These are phyloP conservation scores for Euplagia quadripunctaria DNA, from an alignment of 2,888 invertebrate genomes.

Conservation along the genomic window DNA sequence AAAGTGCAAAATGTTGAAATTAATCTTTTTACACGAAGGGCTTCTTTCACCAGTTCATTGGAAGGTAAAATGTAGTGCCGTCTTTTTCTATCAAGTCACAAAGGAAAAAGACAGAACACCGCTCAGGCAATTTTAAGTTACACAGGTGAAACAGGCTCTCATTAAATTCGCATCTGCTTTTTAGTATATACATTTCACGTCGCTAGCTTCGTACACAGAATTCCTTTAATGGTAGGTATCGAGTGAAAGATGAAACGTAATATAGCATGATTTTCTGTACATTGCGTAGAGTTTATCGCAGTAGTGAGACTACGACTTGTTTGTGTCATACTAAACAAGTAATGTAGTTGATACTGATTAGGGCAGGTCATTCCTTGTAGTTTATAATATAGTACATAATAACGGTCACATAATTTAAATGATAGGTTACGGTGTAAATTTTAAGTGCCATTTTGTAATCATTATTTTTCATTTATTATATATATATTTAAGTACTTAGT, in stretches of 20 bases:
- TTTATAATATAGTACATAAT: slow-evolving; percentile 46
- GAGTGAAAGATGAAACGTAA: slow-evolving; percentile 19
- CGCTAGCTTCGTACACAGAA: slow-evolving; percentile 12
- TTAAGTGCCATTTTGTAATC: slow-evolving; percentile 76
- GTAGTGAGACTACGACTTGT: slow-evolving; percentile 74
- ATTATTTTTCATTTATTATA: slow-evolving; percentile 54
- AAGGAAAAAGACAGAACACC: slow-evolving; percentile 12
- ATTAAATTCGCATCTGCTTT: slow-evolving; percentile 16
- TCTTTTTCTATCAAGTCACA: slow-evolving; percentile 1
- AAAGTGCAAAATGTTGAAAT: slow-evolving; percentile 25
- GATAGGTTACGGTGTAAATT: slow-evolving; percentile 69
- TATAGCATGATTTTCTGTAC: slow-evolving; percentile 61
- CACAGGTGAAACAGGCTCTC: neutral
- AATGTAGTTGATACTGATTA: slow-evolving; percentile 67
- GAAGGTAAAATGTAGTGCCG: neutral
- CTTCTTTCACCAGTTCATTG: slow-evolving; percentile 2
- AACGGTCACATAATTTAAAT: slow-evolving; percentile 53
- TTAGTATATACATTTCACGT: slow-evolving; percentile 9
- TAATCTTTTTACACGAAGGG: neutral
- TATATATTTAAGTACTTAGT: slow-evolving; percentile 58
- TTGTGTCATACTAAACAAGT: slow-evolving; percentile 78
- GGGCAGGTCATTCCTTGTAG: slow-evolving; percentile 42
- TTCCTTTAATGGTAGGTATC: slow-evolving; percentile 14
- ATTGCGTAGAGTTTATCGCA: slow-evolving; percentile 55
- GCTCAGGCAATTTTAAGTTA: neutral